A percentile compares a stretch with the other conserved stretches of the same genome.
These are phyloP conservation scores for Leptinotarsa texana DNA, from an alignment of 1,140 invertebrate species.

Conservation along the genomic window DNA sequence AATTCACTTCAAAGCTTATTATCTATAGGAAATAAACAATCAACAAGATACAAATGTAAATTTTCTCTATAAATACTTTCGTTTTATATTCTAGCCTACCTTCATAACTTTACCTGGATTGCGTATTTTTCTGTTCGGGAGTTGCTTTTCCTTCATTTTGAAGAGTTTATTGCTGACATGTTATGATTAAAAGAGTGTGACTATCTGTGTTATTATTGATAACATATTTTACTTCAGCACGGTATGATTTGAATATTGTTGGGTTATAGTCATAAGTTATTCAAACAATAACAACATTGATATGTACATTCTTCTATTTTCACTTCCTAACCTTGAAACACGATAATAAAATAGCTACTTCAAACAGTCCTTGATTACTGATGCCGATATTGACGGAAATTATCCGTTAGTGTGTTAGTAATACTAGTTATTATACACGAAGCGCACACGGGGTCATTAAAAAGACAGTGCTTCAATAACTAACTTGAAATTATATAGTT, in stretches of 20 bases:
- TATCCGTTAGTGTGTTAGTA: not conserved
- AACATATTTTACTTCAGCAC: no score
- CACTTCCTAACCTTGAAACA: not conserved
- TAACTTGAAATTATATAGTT: slow-evolving; percentile 1
- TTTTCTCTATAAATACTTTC: not conserved
- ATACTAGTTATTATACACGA: not conserved
- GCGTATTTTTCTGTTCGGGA: not conserved
- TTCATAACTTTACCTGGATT: not conserved
- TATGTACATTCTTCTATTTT: not conserved
- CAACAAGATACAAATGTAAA: no score
- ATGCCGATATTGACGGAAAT: not conserved
- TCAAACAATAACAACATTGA: no score
- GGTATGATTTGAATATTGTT: no score
- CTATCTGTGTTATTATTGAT: not conserved
- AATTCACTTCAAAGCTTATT: no score
- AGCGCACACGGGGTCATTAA: not conserved
- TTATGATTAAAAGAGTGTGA: not conserved
- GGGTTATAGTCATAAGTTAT: no score
- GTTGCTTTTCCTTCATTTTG: not conserved
- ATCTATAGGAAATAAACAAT: no score
- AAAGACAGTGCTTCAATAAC: not conserved
- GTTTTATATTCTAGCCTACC: not conserved
- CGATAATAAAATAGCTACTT: not conserved
- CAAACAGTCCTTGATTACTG: not conserved
- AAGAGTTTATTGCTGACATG: not conserved